A percentile compares a stretch with the other conserved stretches of the same genome.
Conservation (phyloP, 2,113 vertebrate species). For the Rynchops niger region DNA sequence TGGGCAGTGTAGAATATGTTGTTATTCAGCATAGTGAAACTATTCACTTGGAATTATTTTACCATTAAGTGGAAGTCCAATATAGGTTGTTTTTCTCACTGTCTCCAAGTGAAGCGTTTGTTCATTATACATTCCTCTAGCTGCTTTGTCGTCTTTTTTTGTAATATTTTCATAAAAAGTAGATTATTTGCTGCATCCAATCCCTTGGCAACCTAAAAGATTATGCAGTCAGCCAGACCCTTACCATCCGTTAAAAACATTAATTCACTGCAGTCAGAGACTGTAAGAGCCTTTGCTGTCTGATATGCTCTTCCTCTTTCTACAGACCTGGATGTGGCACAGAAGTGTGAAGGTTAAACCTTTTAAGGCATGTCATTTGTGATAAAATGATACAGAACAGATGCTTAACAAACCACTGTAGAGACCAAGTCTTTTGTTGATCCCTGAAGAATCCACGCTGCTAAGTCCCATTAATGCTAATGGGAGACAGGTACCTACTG, state of each 20-base stretch:
- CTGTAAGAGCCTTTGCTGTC: neutral
- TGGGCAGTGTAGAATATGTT: neutral
- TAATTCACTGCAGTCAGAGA: neutral
- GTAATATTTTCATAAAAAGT: neutral
- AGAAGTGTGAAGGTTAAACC: neutral
- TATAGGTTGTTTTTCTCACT: neutral
- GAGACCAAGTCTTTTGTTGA: neutral
- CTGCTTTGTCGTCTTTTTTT: neutral
- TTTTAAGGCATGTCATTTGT: neutral
- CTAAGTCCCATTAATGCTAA: neutral
- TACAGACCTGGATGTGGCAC: neutral
- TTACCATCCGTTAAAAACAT: neutral
- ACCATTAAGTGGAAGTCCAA: neutral
- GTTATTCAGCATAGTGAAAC: neutral
- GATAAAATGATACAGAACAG: neutral
- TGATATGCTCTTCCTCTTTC: neutral
- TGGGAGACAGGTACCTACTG: neutral
- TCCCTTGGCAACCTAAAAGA: neutral
- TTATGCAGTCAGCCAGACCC: neutral
- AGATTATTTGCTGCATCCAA: neutral
- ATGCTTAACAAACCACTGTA: neutral
- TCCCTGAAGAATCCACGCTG: neutral
- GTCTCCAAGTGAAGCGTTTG: neutral
- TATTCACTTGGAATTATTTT: neutral
- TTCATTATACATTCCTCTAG: neutral